Evolutionary conservation across 2,888 invertebrate species (phyloP).

Genomic region (Notodonta ziczac): DNA sequence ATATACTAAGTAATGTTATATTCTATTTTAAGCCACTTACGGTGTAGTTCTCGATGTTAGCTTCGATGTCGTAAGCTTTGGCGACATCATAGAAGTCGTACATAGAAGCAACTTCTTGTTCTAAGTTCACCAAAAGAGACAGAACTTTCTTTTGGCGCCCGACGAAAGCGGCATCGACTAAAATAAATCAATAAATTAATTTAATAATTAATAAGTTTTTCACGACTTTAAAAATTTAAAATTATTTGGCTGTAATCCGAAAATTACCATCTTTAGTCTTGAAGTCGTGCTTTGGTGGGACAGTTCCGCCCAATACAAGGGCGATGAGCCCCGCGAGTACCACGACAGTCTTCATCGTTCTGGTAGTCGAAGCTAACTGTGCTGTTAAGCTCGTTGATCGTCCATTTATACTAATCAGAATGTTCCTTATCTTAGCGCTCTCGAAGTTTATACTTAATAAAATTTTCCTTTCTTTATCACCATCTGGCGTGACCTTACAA

Average conservation of each 20-base stretch:
- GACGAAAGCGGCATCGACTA: slow-evolving; percentile 53
- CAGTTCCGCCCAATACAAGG: slow-evolving; percentile 60
- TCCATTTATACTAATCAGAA: slow-evolving; percentile 40
- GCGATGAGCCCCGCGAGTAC: slow-evolving; percentile 69
- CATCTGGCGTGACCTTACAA: slow-evolving; percentile 28
- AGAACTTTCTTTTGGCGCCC: slow-evolving; percentile 70
- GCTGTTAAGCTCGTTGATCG: slow-evolving; percentile 12
- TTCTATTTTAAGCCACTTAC: slow-evolving; percentile 47
- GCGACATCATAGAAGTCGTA: slow-evolving; percentile 68
- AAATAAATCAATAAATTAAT: slow-evolving; percentile 12
- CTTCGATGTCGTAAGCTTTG: slow-evolving; percentile 62
- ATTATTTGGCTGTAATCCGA: no score
- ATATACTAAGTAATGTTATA: not conserved
- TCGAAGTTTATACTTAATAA: slow-evolving; percentile 19
- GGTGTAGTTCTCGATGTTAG: slow-evolving; percentile 66
- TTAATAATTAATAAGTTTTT: no score
- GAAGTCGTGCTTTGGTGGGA: slow-evolving; percentile 34
- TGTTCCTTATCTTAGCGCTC: slow-evolving; percentile 19
- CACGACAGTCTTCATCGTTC: slow-evolving; percentile 78
- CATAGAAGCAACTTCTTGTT: slow-evolving; percentile 57
- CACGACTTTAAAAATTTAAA: no score
- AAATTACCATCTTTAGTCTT: slow-evolving; percentile 6
- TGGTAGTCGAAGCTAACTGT: slow-evolving; percentile 65
- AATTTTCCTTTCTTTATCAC: slow-evolving; percentile 36
- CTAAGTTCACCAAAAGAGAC: slow-evolving; percentile 71